Conservation (phyloP, 2,888 invertebrate genomes). For the Drosophila tanythrix region DNA sequence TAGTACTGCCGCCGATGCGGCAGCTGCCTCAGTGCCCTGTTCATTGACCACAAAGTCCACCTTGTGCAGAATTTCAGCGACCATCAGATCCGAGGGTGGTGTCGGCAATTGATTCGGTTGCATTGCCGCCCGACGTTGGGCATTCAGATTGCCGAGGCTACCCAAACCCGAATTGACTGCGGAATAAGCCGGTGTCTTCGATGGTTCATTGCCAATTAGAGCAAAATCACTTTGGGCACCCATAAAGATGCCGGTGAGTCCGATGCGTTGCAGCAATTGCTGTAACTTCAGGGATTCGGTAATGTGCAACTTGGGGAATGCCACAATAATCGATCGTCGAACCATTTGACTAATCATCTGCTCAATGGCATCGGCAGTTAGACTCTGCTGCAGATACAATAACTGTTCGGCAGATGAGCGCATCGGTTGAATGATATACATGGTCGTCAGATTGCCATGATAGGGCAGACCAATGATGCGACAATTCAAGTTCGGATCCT, state of each 20-base stretch:
- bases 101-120: constrained; percentile 70
- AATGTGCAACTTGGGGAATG: constrained; percentile 90
- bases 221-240: constrained; percentile 88
- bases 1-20: constrained; percentile 86
- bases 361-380: constrained; percentile 85
- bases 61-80: constrained; percentile 87
- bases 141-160: constrained; percentile 86
- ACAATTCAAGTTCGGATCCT: constrained; percentile 84
- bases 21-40: constrained; percentile 89
- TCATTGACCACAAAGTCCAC: constrained; percentile 88
- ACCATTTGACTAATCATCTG: constrained; percentile 82
- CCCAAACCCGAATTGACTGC: constrained; percentile 2
- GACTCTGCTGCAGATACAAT: constrained; percentile 83
- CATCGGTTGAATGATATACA: constrained; percentile 89
- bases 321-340: constrained; percentile 85
- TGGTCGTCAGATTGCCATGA: constrained; percentile 87
- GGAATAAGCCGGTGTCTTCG: background rate
- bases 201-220: constrained; percentile 85
- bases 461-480: constrained; percentile 89
- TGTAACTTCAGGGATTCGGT: constrained; percentile 39
- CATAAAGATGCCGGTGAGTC: constrained; percentile 88
- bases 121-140: constrained; percentile 87
- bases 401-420: constrained; percentile 85
- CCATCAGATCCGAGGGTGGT: constrained; percentile 84
- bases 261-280: constrained; percentile 86